Evolutionary conservation across 2,888 invertebrate species (phyloP), one percentile per base, ranked within the genome.

Genomic region (Cotesia congregata): DNA sequence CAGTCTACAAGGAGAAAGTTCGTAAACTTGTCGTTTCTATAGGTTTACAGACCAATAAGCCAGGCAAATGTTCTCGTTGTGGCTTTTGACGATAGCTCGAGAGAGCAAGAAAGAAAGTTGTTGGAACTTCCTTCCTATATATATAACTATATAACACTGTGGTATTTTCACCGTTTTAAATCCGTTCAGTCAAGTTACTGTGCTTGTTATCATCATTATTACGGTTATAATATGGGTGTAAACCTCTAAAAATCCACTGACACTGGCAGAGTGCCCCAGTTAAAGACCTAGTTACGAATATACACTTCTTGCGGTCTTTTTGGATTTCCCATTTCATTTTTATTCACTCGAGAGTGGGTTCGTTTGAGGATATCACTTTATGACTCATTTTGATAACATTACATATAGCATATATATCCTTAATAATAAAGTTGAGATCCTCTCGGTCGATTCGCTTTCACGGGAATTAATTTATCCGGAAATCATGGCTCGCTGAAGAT

Each of bases 1-100:
- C 79, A 59, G 78, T 68, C 77, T 76, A 74, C 76, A 74, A 79
- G 82, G 85, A 85, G 85, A 85, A 85, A 85, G 85, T 85, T 84
- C 77, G 74, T 77, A 78, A 78, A 77, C 78, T 82, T 73, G 80
- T 80, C 78, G 79, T 81, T 81, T 81, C 80, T 80, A 76, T 79
- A 79, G 72, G 50, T 71, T 74, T 67, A 65, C 39, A 38, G 73
- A 67, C 67, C 73, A 67, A 67, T 73, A 67, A 73, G 67, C 61
- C 67, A 41, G 59, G 60, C 40, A 73, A 67, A 60, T 50, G 73
- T 73, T 73, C 67, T 73, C 59, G 73, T 67, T 65, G 73, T 67
- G 30, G 64, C 59, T 72, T 39, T 73, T 65, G 39, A 65, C 50
- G 67, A 73, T 73, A 67, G 73, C 67, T 62, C 60, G 71, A 60